phyloP scores from a whole-genome alignment of 53 echinoderm and acorn worm genomes.

The Glandiceps talaboti region DNA sequence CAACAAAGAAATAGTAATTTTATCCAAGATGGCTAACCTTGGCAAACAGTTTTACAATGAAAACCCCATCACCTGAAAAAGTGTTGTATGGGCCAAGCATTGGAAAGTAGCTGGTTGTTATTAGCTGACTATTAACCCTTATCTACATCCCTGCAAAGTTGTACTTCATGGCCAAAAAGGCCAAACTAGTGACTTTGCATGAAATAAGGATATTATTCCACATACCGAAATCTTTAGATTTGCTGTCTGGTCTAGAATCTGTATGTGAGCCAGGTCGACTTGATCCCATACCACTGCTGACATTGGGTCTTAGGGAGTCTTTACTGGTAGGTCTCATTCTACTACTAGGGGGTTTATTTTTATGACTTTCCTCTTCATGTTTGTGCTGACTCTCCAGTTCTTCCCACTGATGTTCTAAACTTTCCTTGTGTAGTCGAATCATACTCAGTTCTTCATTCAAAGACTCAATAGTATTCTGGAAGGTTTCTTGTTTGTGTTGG shows the following conservation, averaged over 20 bases:
- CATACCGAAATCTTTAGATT: not conserved
- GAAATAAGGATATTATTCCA: no score
- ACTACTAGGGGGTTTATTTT: conserved; percentile 45
- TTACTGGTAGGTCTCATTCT: conserved; percentile 5
- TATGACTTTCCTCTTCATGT: conserved; percentile 35
- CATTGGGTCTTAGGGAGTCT: not conserved
- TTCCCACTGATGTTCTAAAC: conserved; percentile 67
- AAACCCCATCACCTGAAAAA: no score
- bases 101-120: no score
- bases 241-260: not conserved
- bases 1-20: no score
- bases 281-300: not conserved
- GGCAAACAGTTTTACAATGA: no score
- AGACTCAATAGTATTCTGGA: conserved; percentile 78
- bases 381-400: conserved; percentile 65
- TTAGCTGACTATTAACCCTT: no score
- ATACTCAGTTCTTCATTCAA: conserved; percentile 71
- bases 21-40: no score
- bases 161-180: no score
- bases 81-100: no score
- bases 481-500: conserved; percentile 56
- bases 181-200: no score
- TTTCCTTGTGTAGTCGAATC: conserved; percentile 76
- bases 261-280: not conserved
- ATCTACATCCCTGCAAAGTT: no score